phyloP scores from a whole-genome alignment of 2,113 vertebrate species.

The Ginglymostoma cirratum region DNA sequence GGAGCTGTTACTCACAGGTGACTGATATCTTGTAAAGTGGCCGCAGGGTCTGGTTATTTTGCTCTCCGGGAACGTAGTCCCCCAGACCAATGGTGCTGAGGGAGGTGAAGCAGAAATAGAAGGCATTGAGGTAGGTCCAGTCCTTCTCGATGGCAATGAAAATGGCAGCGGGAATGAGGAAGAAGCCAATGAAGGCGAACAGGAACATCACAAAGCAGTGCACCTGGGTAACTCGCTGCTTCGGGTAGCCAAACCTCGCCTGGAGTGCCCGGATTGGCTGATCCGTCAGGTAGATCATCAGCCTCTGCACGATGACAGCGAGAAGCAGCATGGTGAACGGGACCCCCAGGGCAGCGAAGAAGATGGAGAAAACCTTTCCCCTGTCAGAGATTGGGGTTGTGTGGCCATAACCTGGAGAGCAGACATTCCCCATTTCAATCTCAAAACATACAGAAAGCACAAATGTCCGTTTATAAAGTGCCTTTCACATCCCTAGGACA shows the following conservation, averaged over 20 bases:
- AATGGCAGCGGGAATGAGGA: slow-evolving; percentile 62
- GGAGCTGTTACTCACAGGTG: slow-evolving; percentile 63
- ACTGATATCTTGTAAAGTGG: slow-evolving; percentile 72
- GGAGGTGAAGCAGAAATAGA: slow-evolving; percentile 87
- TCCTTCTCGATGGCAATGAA: slow-evolving; percentile 63
- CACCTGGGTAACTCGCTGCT: slow-evolving; percentile 49
- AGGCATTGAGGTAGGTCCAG: slow-evolving; percentile 76
- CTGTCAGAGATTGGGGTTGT: slow-evolving; percentile 70
- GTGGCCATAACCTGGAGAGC: slow-evolving; percentile 72
- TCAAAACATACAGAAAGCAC: too few species aligned
- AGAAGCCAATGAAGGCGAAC: slow-evolving; percentile 50
- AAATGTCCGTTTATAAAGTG: too few species aligned
- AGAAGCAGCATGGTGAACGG: slow-evolving; percentile 84
- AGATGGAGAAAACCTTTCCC: slow-evolving; percentile 76
- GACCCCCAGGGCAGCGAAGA: slow-evolving; percentile 74
- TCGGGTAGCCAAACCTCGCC: slow-evolving; percentile 51
- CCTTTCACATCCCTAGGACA: too few species aligned
- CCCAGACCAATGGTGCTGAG: slow-evolving; percentile 83
- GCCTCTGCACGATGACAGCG: slow-evolving; percentile 70
- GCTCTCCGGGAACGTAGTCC: slow-evolving; percentile 70
- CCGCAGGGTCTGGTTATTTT: slow-evolving; percentile 55
- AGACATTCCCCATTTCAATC: too few species aligned
- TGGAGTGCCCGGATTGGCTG: slow-evolving; percentile 56
- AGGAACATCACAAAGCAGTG: slow-evolving; percentile 60
- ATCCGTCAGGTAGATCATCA: slow-evolving; percentile 61